Evolutionary conservation across 2,797 vertebrate species (phyloP), one percentile per base, ranked within the genome.

Genomic region (Eulemur rubriventer): DNA sequence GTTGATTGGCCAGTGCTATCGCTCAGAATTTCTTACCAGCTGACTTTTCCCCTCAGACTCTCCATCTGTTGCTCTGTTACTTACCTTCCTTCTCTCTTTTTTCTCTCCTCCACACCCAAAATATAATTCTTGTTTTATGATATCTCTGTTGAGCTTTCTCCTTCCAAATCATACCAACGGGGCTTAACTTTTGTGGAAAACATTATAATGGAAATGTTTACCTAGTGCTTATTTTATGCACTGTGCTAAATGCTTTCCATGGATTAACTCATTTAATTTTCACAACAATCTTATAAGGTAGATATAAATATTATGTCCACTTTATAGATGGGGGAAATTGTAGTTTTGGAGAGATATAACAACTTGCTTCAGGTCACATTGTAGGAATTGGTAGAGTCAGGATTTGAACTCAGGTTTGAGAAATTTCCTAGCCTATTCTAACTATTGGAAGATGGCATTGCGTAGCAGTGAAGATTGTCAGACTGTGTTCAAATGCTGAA

Each of bases 41-140:
- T 92, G 91, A 50, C 33, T 75, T 73, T 38, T 84, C 28, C 7
- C 16, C 16, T 91, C 83, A 83, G 83, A 61, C 43, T 87, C 57
- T 13, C 28, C 80, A 55, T 79, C 85, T 48, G 18, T 46, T 67
- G 33, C 75, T 87, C 67, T 81, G 33, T 76, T 75, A 28, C 50
- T 76, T 81, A 52, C 46, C 61, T 76, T 22, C 41, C 43, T 6
- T 43, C 50, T 35, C 4, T 92, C 57, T 67, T 88, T 59, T 76
- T 55, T 87, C 26, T 73, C 59, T 38, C 70, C 17, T 57, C 41
- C 8, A 46, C 20, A 80, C 33, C 57, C 14, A 59, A 73, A 55
- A 72, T 72, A 35, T 35, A 94, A 88, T 88, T 83, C 61, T 48
- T 91, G 28, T 81, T 88, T 88, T 81, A 63, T 94, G 17, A 59